phyloP scores from a whole-genome alignment of 1,140 invertebrate species.

The Steinernema feltiae region DNA sequence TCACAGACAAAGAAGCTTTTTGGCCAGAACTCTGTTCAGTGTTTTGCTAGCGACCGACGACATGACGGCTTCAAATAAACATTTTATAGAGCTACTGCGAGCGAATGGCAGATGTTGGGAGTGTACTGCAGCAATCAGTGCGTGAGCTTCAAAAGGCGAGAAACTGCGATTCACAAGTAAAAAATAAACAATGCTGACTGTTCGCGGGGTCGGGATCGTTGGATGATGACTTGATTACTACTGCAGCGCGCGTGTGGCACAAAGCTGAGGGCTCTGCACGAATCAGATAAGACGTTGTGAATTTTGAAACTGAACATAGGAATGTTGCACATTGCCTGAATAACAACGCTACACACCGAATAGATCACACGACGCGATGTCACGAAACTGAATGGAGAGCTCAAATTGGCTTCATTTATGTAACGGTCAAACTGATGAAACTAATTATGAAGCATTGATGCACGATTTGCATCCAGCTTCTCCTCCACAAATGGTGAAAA shows the following conservation, averaged over 20 bases:
- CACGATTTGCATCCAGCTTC: background rate
- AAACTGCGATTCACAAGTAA: background rate
- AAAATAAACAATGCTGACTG: background rate
- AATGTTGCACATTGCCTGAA: too few species aligned
- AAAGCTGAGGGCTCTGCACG: too few species aligned
- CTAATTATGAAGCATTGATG: background rate
- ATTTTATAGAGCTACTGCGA: constrained; percentile 14
- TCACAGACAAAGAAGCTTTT: background rate
- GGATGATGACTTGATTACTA: background rate
- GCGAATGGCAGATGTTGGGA: background rate
- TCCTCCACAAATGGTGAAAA: background rate
- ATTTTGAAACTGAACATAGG: too few species aligned
- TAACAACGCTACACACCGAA: too few species aligned
- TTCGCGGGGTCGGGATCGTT: background rate
- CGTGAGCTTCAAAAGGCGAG: background rate
- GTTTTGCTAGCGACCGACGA: constrained; percentile 7
- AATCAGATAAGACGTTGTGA: too few species aligned
- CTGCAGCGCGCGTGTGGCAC: background rate
- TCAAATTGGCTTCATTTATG: background rate
- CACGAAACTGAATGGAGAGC: background rate
- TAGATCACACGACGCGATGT: background rate
- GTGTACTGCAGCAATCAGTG: background rate
- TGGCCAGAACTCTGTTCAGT: background rate
- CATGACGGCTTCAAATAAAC: constrained; percentile 13
- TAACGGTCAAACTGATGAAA: background rate